These are phyloP conservation scores for Phrynocephalus guinanensis DNA, from an alignment of 2,797 vertebrate genomes.

Conservation along the genomic window DNA sequence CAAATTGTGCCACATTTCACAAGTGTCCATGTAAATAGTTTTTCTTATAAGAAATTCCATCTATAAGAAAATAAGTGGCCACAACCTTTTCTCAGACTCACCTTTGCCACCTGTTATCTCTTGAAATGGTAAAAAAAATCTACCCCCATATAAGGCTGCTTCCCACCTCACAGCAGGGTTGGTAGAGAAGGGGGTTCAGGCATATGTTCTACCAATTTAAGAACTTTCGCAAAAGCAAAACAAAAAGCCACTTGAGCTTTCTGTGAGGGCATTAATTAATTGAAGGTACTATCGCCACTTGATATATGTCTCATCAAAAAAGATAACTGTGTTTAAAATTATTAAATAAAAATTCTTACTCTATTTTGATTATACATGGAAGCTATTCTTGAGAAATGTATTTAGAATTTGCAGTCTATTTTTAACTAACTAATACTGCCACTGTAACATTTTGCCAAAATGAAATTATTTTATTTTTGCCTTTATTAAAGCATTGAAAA, in stretches of 20 bases:
- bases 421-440: slow-evolving; percentile 92
- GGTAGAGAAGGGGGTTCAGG: background rate
- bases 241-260: background rate
- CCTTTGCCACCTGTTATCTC: background rate
- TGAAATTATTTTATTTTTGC: slow-evolving; percentile 89
- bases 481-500: slow-evolving; percentile 81
- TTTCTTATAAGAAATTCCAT: slow-evolving; percentile 5
- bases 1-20: background rate
- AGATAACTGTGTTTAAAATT: slow-evolving; percentile 74
- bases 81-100: slow-evolving; percentile 5
- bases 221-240: background rate
- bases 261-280: background rate
- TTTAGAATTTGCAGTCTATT: slow-evolving; percentile 82
- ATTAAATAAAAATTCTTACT: slow-evolving; percentile 72
- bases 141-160: background rate
- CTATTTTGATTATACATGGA: slow-evolving; percentile 82
- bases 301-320: background rate
- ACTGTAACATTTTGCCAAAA: slow-evolving; percentile 91
- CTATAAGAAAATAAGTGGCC: background rate
- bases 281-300: background rate
- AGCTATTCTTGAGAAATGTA: slow-evolving; percentile 84
- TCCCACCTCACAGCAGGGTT: background rate
- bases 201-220: background rate
- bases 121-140: background rate
- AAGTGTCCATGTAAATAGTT: background rate